A percentile compares a stretch with the other conserved stretches of the same genome.
These are phyloP conservation scores for Gymnoscopelus braueri DNA, from an alignment of 2,797 vertebrate species.

Conservation along the genomic window DNA sequence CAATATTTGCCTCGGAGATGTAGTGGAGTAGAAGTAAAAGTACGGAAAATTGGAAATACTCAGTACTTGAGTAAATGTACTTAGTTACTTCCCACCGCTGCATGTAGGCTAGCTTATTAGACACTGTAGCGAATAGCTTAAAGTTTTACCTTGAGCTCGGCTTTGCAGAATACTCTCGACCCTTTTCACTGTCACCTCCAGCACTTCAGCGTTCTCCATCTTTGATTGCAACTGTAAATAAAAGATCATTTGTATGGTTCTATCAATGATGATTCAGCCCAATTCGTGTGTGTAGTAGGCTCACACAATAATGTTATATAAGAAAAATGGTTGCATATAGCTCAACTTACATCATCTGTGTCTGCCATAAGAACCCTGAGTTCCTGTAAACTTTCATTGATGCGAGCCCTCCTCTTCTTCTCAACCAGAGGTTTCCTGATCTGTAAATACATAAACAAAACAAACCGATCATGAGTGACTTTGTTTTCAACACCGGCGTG, in stretches of 20 bases:
- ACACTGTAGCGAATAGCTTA: neutral
- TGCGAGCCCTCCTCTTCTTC: conserved; percentile 91
- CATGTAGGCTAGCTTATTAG: neutral
- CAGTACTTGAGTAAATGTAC: no score
- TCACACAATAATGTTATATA: neutral
- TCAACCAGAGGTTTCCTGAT: conserved; percentile 93
- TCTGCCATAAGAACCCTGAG: conserved; percentile 86
- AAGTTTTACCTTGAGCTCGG: conserved; percentile 83
- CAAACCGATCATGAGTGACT: no score
- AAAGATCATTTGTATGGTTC: conserved; percentile 18
- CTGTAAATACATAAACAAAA: conserved; percentile 65
- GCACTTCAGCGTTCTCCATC: conserved; percentile 95
- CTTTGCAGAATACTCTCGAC: conserved; percentile 87
- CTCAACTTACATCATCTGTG: conserved; percentile 85
- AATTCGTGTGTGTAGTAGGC: neutral
- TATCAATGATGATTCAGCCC: neutral
- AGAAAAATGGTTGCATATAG: neutral
- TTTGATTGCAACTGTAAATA: conserved; percentile 82
- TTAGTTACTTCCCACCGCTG: no score
- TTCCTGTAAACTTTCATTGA: conserved; percentile 94
- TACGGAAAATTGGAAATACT: no score
- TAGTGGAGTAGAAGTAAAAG: no score
- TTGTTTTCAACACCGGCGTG: no score
- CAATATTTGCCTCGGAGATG: no score
- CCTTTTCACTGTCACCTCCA: conserved; percentile 92